Conservation (phyloP, 1,140 invertebrate genomes). For the Meteorus sp. region DNA sequence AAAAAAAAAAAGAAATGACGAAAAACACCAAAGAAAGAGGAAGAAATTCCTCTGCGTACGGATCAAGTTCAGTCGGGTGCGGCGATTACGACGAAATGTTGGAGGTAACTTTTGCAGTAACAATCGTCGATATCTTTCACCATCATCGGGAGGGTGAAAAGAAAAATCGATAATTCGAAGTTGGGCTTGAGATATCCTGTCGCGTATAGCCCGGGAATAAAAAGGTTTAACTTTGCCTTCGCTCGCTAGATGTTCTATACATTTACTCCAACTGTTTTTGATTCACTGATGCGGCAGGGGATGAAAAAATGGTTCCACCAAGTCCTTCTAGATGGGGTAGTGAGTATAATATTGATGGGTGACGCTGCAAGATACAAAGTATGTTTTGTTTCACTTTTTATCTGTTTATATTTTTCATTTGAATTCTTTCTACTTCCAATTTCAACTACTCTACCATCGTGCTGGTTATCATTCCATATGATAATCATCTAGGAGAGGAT, state of each 20-base stretch:
- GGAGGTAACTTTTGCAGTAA: conserved; percentile 3
- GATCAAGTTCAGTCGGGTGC: background rate
- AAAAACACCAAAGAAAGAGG: too few species aligned
- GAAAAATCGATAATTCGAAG: conserved; percentile 5
- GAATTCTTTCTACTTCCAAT: too few species aligned
- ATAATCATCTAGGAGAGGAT: too few species aligned
- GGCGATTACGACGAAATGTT: background rate
- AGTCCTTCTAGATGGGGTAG: conserved; percentile 40
- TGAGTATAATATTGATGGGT: conserved; percentile 34
- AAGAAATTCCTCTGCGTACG: conserved; percentile 1
- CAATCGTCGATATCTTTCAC: background rate
- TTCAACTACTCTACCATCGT: too few species aligned
- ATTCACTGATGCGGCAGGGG: conserved; percentile 33
- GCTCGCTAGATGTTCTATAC: background rate
- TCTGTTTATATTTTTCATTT: too few species aligned
- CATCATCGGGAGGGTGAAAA: background rate
- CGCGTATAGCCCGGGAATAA: background rate
- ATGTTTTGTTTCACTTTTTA: background rate
- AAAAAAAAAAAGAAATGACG: background rate
- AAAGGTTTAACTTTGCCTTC: conserved; percentile 2
- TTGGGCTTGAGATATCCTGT: background rate
- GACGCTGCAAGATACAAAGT: conserved; percentile 1
- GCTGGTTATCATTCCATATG: too few species aligned
- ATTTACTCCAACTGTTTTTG: conserved; percentile 25
- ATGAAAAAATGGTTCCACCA: conserved; percentile 41